Evolutionary conservation across 2,888 invertebrate genomes (phyloP), one percentile per base, ranked within the genome.

Genomic region (Apoda limacodes): DNA sequence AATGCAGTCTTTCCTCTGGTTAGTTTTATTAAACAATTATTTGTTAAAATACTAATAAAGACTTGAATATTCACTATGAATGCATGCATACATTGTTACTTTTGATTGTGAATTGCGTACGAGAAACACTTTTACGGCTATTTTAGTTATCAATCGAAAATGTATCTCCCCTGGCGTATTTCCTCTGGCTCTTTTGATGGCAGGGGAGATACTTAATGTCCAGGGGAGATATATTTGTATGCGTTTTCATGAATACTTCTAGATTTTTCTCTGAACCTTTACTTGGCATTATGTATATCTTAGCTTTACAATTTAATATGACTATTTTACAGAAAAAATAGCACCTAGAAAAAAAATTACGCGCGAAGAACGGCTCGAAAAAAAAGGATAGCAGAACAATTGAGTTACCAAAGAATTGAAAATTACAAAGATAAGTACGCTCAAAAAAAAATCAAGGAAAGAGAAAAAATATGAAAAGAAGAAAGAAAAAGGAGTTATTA

Each of bases 111-210:
- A 38, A 35, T 32, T 34, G 17, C 22, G 25, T 31, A 15, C 31
- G 26, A 37, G 28, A 31, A 37, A 34, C 22, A 34, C 33, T 33
- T 39, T 39, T 35, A 33, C 31, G 26, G 33, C 35, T n/a, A n/a
- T n/a, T n/a, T n/a, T n/a, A n/a, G n/a, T n/a, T n/a, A n/a, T n/a
- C n/a, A n/a, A n/a, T n/a, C n/a, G n/a, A n/a, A n/a, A n/a, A n/a
- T n/a, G n/a, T n/a, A n/a, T n/a, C n/a, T n/a, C n/a, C n/a, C n/a
- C n/a, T n/a, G n/a, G n/a, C n/a, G n/a, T n/a, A n/a, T n/a, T n/a
- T n/a, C n/a, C n/a, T n/a, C n/a, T n/a, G n/a, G n/a, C n/a, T n/a
- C n/a, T n/a, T n/a, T n/a, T n/a, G n/a, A n/a, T n/a, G n/a, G n/a
- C n/a, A n/a, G n/a, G n/a, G n/a, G n/a, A n/a, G n/a, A n/a, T n/a